Conservation (phyloP, 2,888 invertebrate genomes). For the Piscicola geometra region DNA sequence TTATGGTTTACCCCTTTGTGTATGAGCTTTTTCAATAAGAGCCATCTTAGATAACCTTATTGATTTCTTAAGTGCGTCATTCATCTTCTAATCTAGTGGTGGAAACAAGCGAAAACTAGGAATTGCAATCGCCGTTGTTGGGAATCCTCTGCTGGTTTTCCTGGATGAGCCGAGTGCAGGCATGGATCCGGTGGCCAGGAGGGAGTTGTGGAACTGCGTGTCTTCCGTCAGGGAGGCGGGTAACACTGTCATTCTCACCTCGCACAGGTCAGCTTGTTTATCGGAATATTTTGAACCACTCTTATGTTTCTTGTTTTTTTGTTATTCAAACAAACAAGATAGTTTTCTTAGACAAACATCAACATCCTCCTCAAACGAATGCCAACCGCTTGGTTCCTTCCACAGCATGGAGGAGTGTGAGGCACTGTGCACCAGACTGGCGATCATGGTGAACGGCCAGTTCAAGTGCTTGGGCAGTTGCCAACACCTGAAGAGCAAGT, state of each 20-base stretch:
- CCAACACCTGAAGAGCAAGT: constrained; percentile 67
- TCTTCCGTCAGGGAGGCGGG: constrained; percentile 67
- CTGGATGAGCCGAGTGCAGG: constrained; percentile 55
- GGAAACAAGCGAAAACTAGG: constrained; percentile 48
- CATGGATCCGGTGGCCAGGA: constrained; percentile 73
- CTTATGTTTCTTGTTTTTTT: too few relatives aligned
- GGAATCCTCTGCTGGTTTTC: constrained; percentile 45
- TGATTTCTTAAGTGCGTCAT: neutral
- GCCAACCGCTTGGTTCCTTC: too few relatives aligned
- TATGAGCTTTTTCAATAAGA: neutral
- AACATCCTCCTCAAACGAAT: too few relatives aligned
- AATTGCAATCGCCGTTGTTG: constrained; percentile 47
- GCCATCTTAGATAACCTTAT: neutral
- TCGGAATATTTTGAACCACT: too few relatives aligned
- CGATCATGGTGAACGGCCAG: constrained; percentile 69
- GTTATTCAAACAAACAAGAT: too few relatives aligned
- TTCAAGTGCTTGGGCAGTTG: constrained; percentile 69
- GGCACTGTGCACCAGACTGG: constrained; percentile 69
- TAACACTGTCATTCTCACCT: constrained; percentile 72
- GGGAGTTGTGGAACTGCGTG: constrained; percentile 73
- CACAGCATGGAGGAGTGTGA: constrained; percentile 75
- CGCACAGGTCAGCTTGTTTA: constrained; percentile 54
- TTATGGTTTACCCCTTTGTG: too few relatives aligned
- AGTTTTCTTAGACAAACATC: too few relatives aligned
- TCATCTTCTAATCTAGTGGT: too few relatives aligned